Evolutionary conservation across 35 echinoderm and acorn worm species (phyloP), one percentile per base, ranked within the genome.

Genomic region (Amphiura filiformis): DNA sequence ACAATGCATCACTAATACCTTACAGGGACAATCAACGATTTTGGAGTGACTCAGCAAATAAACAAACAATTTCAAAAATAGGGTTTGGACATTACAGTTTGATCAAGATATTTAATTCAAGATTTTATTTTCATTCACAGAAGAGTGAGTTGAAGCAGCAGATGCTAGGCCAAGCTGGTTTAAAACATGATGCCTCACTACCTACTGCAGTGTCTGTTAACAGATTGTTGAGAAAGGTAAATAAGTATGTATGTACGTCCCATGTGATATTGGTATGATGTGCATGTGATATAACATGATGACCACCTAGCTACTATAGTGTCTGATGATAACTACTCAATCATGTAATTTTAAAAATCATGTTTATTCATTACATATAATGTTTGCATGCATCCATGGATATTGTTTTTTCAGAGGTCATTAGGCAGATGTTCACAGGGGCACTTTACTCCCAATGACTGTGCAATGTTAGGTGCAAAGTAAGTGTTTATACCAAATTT

Each of bases 81-180:
- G 23, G 17, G 31, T 38, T 20, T 39, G 38, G 31, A 81, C 28
- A 57, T 12, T 17, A 85, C n/a, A 47, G 37, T 65, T 34, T 78
- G 31, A 23, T 57, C 13, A 81, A 49, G 1, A 0, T 12, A 26
- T 79, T 84, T 86, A n/a, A 81, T 76, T 81, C 13, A 12, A 11
- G 36, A 33, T 23, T 57, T 80, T 7, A 78, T 86, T 39, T 84
- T 39, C 39, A 39, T 39, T 39, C n/a, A n/a, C 56, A 96, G 94
- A 56, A 79, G 32, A 96, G 94, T 92, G 90, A 92, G 23, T 78
- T 96, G 35, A 96, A 92, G 38, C 93, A 95, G 81, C 57, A 84
- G 57, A 91, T 95, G 89, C 37, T 95, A 32, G 76, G 77, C 75
- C 87, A 81, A 35, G 89, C 89, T 36, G 93, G 93, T 33, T 37